Percentiles rank a stretch among this genome's conserved stretches.
Evolutionary conservation across 2,797 vertebrate genomes (phyloP).

Genomic region (Ptychadena robeensis): DNA sequence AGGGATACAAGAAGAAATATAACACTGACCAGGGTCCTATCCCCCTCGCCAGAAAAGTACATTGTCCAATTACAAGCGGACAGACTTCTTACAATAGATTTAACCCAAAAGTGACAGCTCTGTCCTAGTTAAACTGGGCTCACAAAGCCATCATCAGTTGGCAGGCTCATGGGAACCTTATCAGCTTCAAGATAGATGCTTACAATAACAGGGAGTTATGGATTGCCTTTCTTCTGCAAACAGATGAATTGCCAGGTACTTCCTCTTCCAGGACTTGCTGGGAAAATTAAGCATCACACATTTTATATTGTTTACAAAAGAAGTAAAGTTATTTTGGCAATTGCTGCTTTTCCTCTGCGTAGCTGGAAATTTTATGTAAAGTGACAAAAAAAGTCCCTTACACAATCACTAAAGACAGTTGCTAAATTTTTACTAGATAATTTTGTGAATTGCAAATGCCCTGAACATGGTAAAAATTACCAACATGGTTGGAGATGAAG

Average conservation of each 20-base stretch:
- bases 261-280: conserved; percentile 12
- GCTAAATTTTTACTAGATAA: too few species aligned
- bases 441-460: too few species aligned
- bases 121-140: neutral
- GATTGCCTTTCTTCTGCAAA: neutral
- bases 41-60: too few species aligned
- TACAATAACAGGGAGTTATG: neutral
- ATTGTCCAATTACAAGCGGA: too few species aligned
- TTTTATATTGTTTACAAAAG: neutral
- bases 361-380: too few species aligned
- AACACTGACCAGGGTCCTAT: too few species aligned
- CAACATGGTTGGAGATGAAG: too few species aligned
- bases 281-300: neutral
- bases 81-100: neutral
- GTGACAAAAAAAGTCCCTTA: too few species aligned
- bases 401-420: too few species aligned
- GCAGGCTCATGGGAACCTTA: neutral
- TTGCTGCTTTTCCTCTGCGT: too few species aligned
- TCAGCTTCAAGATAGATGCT: neutral
- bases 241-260: neutral
- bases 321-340: neutral
- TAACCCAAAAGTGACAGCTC: neutral
- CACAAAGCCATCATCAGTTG: neutral
- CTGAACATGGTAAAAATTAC: too few species aligned
- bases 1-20: too few species aligned